Evolutionary conservation across 2,888 invertebrate species (phyloP), one percentile per base, ranked within the genome.

Genomic region (Mellilla xanthometata): DNA sequence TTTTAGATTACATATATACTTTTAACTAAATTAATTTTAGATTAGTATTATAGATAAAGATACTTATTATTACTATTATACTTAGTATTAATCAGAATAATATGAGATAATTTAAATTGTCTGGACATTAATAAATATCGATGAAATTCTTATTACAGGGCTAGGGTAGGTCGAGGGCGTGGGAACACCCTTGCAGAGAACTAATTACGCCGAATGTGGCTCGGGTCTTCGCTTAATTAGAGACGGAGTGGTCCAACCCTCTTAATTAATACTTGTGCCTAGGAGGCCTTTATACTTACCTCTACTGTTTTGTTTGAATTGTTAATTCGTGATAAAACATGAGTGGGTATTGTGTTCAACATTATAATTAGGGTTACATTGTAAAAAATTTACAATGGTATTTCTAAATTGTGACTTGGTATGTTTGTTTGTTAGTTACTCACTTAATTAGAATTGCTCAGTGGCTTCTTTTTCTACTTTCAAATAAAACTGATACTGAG

Each of bases 141-240:
- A 77, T 76, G 63, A 79, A 77, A 76, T 74, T 72, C 68, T 62
- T 70, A 73, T 76, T 76, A 80, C 76, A 74, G 68, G 60, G 62
- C 79, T 75, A 74, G 69, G 60, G 62, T 67, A 67, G 79, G 76
- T 77, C 75, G 72, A 77, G 71, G 76, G 73, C 86, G 80, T 86
- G 85, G 81, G 86, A 86, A 81, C 78, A 76, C 78, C 82, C 81
- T 81, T 73, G 68, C 76, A 83, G 84, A 79, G 74, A 88, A 84
- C 83, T 87, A 88, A 87, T 87, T 88, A 88, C 83, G 72, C 69
- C 72, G 76, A 82, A 86, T 84, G 84, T 77, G 82, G 85, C 78
- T 71, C 75, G 84, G 87, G 82, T 80, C 85, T 86, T 83, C 86
- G 78, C 83, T 87, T 89, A 89, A 89, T 89, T 88, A 87, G 87